phyloP scores from a whole-genome alignment of 92 coral and sea anemone species.

The Porites divaricata region DNA sequence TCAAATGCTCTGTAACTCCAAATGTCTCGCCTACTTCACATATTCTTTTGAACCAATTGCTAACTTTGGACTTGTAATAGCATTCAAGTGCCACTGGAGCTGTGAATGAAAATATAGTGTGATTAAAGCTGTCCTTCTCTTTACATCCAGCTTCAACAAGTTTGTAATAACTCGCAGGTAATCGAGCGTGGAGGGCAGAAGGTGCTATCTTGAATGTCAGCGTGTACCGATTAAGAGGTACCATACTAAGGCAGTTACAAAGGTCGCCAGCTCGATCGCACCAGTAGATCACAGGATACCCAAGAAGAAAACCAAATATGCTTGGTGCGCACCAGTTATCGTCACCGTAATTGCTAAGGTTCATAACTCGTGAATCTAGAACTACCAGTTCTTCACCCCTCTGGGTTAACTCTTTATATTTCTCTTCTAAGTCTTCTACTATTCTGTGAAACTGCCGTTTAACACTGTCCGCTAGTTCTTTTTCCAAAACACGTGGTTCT shows the following conservation, averaged over 20 bases:
- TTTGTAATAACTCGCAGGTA: neutral
- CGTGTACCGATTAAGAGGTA: conserved; percentile 44
- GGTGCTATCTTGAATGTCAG: conserved; percentile 23
- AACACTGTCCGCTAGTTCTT: neutral
- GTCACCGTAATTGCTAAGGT: neutral
- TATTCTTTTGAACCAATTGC: conserved; percentile 11
- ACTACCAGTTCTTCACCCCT: neutral
- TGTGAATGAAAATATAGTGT: conserved; percentile 35
- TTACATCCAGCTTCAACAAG: neutral
- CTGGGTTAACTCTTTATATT: neutral
- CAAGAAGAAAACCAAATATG: conserved; percentile 71
- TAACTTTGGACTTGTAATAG: neutral
- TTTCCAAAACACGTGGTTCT: conserved; percentile 37
- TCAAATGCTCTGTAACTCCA: conserved; percentile 9
- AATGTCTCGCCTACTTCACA: neutral
- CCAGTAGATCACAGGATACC: conserved; percentile 90
- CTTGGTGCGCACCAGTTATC: conserved; percentile 49
- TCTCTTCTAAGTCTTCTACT: conserved; percentile 11
- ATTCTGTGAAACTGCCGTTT: conserved; percentile 1
- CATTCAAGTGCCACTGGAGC: conserved; percentile 25
- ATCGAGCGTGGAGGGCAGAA: neutral
- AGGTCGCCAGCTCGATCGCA: conserved; percentile 29
- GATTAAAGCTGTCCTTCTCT: conserved; percentile 6
- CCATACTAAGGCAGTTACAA: conserved; percentile 51
- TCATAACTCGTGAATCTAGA: neutral